Conservation (phyloP, 2,113 vertebrate species). For the Heliornis fulica region DNA sequence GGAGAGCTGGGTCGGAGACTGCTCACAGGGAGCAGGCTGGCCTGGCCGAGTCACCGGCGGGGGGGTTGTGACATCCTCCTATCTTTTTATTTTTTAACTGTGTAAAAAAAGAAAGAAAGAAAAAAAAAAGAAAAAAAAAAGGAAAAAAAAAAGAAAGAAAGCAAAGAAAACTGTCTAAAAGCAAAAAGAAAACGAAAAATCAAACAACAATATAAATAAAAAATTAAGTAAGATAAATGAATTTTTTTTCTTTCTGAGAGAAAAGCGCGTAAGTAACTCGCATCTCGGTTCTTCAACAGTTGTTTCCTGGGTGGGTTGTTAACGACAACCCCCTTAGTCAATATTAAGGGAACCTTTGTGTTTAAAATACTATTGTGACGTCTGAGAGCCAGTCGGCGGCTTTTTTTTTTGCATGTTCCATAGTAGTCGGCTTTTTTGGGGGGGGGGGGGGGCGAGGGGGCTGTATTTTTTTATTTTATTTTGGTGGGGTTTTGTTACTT, state of each 20-base stretch:
- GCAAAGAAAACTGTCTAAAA: background rate
- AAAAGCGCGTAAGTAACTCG: conserved; percentile 18
- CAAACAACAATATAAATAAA: background rate
- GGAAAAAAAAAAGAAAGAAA: background rate
- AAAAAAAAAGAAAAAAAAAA: background rate
- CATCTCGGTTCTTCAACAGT: conserved; percentile 49
- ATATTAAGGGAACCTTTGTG: conserved; percentile 72
- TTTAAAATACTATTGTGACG: conserved; percentile 70
- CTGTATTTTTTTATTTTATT: conserved; percentile 6
- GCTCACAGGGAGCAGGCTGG: background rate
- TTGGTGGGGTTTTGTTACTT: conserved; percentile 18
- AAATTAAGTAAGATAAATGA: conserved; percentile 19
- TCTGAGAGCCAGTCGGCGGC: conserved; percentile 64
- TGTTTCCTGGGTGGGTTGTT: conserved; percentile 69
- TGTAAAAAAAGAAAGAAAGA: background rate
- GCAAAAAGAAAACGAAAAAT: background rate
- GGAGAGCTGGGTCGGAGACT: background rate
- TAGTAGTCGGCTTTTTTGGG: conserved; percentile 30
- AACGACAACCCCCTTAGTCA: conserved; percentile 64
- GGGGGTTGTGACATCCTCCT: background rate
- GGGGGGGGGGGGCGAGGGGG: too few species aligned
- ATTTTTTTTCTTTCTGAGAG: background rate
- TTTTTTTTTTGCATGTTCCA: conserved; percentile 80
- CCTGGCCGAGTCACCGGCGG: background rate
- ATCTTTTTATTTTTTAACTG: background rate